Evolutionary conservation across 1,140 invertebrate species (phyloP).

Genomic region (Coptotermes formosanus): DNA sequence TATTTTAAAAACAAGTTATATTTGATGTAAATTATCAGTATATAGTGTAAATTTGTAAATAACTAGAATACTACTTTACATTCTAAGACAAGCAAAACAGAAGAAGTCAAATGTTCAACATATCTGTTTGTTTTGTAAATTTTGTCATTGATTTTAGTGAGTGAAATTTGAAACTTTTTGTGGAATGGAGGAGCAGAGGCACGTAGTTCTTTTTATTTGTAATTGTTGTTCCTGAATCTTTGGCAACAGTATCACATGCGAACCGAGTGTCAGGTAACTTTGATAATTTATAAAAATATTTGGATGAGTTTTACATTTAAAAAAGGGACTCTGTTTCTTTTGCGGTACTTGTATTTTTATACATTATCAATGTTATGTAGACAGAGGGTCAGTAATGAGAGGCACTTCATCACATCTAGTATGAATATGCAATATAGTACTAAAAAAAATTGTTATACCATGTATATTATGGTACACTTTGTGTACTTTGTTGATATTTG

Average conservation of each 20-base stretch:
- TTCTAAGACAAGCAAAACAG: background rate
- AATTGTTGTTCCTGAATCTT: background rate
- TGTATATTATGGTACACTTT: conserved; percentile 17
- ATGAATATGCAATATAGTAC: background rate
- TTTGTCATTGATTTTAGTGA: background rate
- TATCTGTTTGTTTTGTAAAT: conserved; percentile 3
- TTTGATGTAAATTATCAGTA: conserved; percentile 2
- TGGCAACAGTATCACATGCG: conserved; percentile 10
- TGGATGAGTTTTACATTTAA: background rate
- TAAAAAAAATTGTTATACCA: conserved; percentile 7
- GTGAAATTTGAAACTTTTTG: conserved; percentile 2
- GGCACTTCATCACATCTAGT: background rate
- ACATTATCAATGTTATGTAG: conserved; percentile 14
- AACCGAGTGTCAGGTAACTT: background rate
- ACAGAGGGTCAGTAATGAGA: background rate
- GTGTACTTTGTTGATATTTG: conserved; percentile 3
- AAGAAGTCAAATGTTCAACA: background rate
- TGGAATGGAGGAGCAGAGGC: background rate
- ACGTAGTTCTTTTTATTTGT: background rate
- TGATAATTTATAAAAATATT: conserved; percentile 20
- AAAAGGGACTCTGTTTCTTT: background rate
- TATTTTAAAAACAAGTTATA: background rate
- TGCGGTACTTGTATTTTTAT: conserved; percentile 4
- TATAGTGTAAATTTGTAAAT: conserved; percentile 11
- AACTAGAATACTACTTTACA: background rate